Evolutionary conservation across 1,140 invertebrate genomes (phyloP).

Genomic region (Drosophila quadrilineata): DNA sequence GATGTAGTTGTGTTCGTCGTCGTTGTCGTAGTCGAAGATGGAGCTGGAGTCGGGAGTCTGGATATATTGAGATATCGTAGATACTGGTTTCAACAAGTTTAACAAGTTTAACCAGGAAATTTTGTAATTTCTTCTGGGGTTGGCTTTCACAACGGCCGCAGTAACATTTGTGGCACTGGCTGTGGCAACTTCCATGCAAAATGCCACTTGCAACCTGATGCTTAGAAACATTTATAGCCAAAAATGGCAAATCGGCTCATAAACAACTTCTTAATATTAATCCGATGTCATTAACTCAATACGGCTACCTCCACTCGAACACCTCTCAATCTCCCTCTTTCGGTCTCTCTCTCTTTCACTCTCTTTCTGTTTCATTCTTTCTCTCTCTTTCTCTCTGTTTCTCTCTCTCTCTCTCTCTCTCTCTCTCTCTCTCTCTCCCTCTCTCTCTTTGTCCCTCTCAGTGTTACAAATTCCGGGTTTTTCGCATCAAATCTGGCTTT

Average conservation of each 20-base stretch:
- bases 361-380: background rate
- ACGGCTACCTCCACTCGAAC: background rate
- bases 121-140: slow-evolving; percentile 60
- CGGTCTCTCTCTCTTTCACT: too few relatives aligned
- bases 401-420: background rate
- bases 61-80: slow-evolving; percentile 20
- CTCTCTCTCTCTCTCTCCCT: background rate
- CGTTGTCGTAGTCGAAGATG: too few relatives aligned
- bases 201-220: slow-evolving; percentile 10
- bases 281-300: background rate
- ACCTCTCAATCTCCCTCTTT: background rate
- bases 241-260: slow-evolving; percentile 25
- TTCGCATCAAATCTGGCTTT: too few relatives aligned
- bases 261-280: slow-evolving; percentile 20
- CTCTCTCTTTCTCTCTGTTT: too few relatives aligned
- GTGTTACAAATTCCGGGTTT: too few relatives aligned
- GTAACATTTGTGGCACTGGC: background rate
- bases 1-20: too few relatives aligned
- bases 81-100: slow-evolving; percentile 61
- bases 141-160: slow-evolving; percentile 40
- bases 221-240: slow-evolving; percentile 39
- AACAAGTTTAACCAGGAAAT: slow-evolving; percentile 76
- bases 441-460: background rate
- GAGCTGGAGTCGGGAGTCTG: background rate
- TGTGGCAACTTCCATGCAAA: slow-evolving; percentile 12